phyloP scores from a whole-genome alignment of 2,888 invertebrate genomes.

The Norana najaformis region DNA sequence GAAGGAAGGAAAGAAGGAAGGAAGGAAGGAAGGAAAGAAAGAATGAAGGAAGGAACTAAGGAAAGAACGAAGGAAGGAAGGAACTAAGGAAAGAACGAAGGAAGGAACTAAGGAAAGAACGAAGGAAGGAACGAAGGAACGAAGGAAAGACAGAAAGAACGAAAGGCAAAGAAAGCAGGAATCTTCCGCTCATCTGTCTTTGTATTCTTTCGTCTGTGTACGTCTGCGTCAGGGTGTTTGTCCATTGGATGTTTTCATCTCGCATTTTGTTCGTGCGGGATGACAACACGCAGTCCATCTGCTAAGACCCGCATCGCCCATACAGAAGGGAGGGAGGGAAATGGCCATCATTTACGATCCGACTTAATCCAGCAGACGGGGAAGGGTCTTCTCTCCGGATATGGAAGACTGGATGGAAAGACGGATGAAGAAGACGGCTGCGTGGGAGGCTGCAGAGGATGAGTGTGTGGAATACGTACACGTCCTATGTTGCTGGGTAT shows the following conservation, averaged over 20 bases:
- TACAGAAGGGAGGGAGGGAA: not conserved
- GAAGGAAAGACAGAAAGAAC: not conserved
- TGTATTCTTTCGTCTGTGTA: not conserved
- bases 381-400: not conserved
- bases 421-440: not conserved
- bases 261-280: not conserved
- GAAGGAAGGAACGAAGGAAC: not conserved
- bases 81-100: not conserved
- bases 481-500: not conserved
- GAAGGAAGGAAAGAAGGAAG: slow-evolving; percentile 2
- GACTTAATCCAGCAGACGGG: not conserved
- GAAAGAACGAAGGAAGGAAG: not conserved
- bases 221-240: slow-evolving; percentile 24
- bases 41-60: not conserved
- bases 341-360: not conserved
- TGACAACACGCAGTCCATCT: not conserved
- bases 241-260: not conserved
- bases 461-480: not conserved
- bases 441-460: not conserved
- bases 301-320: not conserved
- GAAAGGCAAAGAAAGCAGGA: not conserved
- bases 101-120: not conserved
- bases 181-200: not conserved
- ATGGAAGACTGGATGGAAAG: not conserved
- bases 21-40: not conserved